Base-by-base conservation (phyloP, 2,797 vertebrate genomes). In the Allobates femoralis region DNA sequence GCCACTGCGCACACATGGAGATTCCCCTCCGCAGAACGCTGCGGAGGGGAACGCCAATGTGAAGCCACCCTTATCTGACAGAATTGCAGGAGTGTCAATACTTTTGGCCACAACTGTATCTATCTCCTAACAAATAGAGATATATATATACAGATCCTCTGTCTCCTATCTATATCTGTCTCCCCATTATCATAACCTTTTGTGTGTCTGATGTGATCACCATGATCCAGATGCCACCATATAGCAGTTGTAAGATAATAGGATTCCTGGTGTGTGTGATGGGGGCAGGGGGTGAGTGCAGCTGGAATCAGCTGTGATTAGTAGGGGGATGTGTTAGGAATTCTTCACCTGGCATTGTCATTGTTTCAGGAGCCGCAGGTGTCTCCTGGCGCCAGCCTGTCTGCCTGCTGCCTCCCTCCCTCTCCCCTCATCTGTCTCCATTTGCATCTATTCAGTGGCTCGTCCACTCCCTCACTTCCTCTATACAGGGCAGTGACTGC, bases 381-480 rank as follows among this genome's bases (percentile, higher is more conserved):
- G 86, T 88, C 86, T 88, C 86, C 86, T 88, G 86, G 86, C 86
- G 86, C 86, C 86, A 88, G 86, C 46, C 86, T 81, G 86, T 88
- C 86, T 88, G 86, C 81, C 86, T 85, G 78, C 86, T 75, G 85
- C 83, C 82, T 75, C 83, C 78, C 76, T 73, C 83, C 83, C 74
- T 41, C 55, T 80, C 85, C 85, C 83, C 73, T 87, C 86, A 85
- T 88, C 86, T 88, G 86, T 88, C 86, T 85, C 86, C 86, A 88
- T 88, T 88, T 88, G 86, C 86, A 88, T 88, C 83, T 74, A 85
- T 85, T 85, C 86, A 88, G 62, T 73, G 86, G 60, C 81, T 87
- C 79, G 34, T 76, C 50, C 85, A 77, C 81, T 87, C 86, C 77
- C 83, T 88, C 76, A 87, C 67, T 87, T 87, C 86, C 86, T 84